Conservation (phyloP, 2,113 vertebrate genomes). For the Oryzias javanicus region DNA sequence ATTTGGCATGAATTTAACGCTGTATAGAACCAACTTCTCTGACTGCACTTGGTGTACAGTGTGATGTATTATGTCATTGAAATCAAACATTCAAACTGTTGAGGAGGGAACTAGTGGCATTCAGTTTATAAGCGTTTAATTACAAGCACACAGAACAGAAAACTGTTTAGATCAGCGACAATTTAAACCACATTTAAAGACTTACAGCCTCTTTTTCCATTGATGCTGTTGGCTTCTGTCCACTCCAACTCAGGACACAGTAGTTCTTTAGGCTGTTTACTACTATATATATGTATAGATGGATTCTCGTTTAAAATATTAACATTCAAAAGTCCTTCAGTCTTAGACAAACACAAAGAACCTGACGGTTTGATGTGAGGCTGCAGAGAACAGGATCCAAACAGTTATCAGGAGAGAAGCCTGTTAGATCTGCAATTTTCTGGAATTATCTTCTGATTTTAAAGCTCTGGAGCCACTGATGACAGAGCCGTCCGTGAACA, state of each 20-base stretch:
- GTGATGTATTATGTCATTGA: no score
- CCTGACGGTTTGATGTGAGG: background rate
- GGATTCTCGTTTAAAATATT: slow-evolving; percentile 39
- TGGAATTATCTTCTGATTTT: background rate
- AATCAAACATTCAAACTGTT: background rate
- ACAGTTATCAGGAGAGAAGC: background rate
- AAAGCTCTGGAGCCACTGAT: background rate
- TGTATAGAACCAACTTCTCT: no score
- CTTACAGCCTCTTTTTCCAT: slow-evolving; percentile 25
- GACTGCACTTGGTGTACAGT: no score
- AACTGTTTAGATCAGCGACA: slow-evolving; percentile 35
- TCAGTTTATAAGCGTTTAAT: slow-evolving; percentile 56
- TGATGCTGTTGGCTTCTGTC: slow-evolving; percentile 27
- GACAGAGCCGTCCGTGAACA: background rate
- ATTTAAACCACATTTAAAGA: slow-evolving; percentile 39
- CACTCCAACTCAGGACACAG: slow-evolving; percentile 27
- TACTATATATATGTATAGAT: slow-evolving; percentile 11
- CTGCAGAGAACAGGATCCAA: slow-evolving; percentile 10
- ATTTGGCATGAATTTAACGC: no score
- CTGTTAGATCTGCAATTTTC: background rate
- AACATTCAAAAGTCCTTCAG: slow-evolving; percentile 24
- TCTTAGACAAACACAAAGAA: slow-evolving; percentile 20
- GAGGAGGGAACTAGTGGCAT: background rate
- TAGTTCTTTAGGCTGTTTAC: slow-evolving; percentile 44
- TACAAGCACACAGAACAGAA: slow-evolving; percentile 56